phyloP scores from a whole-genome alignment of 2,113 vertebrate species.

The Perca schrenkii region DNA sequence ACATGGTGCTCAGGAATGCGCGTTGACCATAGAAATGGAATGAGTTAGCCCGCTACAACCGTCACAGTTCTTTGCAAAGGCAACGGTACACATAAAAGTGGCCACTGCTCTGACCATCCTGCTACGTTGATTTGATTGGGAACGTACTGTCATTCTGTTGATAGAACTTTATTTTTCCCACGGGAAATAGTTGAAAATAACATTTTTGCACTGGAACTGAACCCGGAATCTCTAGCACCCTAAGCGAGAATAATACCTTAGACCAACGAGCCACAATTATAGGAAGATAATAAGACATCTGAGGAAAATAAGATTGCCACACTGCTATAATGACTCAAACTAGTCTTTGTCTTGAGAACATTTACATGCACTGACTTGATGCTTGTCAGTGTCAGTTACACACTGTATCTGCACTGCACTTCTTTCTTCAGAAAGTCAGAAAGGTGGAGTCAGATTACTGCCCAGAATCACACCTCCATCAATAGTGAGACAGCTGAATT shows the following conservation, averaged over 20 bases:
- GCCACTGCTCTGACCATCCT: not conserved
- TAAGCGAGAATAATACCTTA: not conserved
- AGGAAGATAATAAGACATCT: not conserved
- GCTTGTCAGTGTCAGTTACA: not conserved
- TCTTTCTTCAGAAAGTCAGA: not conserved
- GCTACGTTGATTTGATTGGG: not conserved
- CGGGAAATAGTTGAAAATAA: not conserved
- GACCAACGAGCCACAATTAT: not conserved
- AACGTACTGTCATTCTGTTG: no score
- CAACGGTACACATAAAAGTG: not conserved
- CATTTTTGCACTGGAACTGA: not conserved
- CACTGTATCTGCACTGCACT: not conserved
- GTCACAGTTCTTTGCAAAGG: not conserved
- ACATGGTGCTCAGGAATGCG: no score
- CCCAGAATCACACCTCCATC: not conserved
- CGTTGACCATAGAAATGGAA: no score
- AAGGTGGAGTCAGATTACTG: not conserved
- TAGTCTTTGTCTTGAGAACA: conserved; percentile 22
- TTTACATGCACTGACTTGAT: not conserved
- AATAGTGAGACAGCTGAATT: no score
- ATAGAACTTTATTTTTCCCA: not conserved
- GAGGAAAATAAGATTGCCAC: not conserved
- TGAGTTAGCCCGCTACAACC: not conserved
- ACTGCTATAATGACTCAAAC: not conserved
- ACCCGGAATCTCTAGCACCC: not conserved